A percentile compares a stretch with the other conserved stretches of the same genome.
Evolutionary conservation across 2,888 invertebrate species (phyloP).

Genomic region (Parascotia fuliginaria): DNA sequence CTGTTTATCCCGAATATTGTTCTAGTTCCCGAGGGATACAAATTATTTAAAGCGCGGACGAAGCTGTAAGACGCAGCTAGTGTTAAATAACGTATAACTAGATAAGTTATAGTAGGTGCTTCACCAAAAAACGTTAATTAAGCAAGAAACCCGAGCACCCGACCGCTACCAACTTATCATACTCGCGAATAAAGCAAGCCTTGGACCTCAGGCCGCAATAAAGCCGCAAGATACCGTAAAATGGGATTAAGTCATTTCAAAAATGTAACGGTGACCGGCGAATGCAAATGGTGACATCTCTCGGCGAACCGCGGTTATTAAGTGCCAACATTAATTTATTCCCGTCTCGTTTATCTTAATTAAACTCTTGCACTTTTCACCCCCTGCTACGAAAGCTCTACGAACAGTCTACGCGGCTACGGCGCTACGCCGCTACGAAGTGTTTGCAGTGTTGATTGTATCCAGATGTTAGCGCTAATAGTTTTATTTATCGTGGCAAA

Average conservation of each 20-base stretch:
- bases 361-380: conserved; percentile 62
- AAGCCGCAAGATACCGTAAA: conserved; percentile 29
- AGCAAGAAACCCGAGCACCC: conserved; percentile 10
- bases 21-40: too few species aligned
- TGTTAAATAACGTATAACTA: too few species aligned
- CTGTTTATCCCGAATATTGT: too few species aligned
- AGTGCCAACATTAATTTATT: conserved; percentile 58
- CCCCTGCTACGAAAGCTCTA: conserved; percentile 11
- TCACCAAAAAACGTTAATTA: conserved; percentile 26
- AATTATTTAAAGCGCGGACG: too few species aligned
- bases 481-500: conserved; percentile 17
- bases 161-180: conserved; percentile 32
- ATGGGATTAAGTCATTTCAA: conserved; percentile 46
- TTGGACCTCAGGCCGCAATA: conserved; percentile 14
- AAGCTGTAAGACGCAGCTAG: too few species aligned
- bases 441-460: conserved; percentile 36
- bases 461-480: conserved; percentile 31
- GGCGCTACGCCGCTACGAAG: conserved; percentile 28
- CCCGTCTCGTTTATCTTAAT: conserved; percentile 55
- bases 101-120: too few species aligned
- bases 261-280: conserved; percentile 46
- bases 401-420: conserved; percentile 2
- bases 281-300: conserved; percentile 54
- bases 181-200: conserved; percentile 22
- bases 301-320: conserved; percentile 41